phyloP scores from a whole-genome alignment of 2,888 invertebrate species.

The Trichogramma dendrolimi region DNA sequence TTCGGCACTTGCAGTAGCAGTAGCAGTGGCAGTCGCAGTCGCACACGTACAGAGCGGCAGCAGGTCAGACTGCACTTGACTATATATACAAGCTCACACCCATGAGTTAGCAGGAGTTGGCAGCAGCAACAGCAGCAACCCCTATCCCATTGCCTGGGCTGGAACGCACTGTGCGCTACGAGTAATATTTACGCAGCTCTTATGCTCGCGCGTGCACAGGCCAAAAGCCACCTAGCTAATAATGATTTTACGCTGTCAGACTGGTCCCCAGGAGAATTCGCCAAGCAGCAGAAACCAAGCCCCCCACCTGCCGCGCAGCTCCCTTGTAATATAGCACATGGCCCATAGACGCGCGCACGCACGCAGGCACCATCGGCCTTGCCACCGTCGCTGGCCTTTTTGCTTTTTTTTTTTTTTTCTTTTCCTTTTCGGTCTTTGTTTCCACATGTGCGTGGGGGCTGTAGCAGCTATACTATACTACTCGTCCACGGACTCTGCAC shows the following conservation, averaged over 20 bases:
- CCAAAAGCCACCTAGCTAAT: constrained; percentile 48
- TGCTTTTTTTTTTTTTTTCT: not conserved
- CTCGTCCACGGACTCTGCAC: no score
- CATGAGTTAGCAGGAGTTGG: constrained; percentile 5
- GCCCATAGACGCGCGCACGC: constrained; percentile 35
- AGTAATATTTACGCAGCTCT: constrained; percentile 52
- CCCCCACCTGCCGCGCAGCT: constrained; percentile 39
- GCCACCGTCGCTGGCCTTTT: not conserved
- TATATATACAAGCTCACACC: constrained; percentile 2
- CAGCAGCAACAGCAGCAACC: constrained; percentile 20
- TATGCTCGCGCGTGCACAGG: constrained; percentile 39
- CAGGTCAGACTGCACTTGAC: not conserved
- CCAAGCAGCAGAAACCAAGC: constrained; percentile 15
- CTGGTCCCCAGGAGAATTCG: constrained; percentile 48
- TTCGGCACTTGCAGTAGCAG: no score
- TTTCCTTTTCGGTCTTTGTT: not conserved
- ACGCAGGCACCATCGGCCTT: constrained; percentile 9
- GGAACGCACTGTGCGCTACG: constrained; percentile 1
- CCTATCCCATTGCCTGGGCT: constrained; percentile 24
- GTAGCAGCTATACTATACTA: no score
- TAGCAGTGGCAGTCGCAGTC: no score
- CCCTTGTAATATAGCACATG: constrained; percentile 50
- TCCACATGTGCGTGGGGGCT: not conserved
- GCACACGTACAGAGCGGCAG: not conserved
- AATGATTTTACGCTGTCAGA: constrained; percentile 52